phyloP scores from a whole-genome alignment of 2,797 vertebrate genomes.

The Spatula clypeata region DNA sequence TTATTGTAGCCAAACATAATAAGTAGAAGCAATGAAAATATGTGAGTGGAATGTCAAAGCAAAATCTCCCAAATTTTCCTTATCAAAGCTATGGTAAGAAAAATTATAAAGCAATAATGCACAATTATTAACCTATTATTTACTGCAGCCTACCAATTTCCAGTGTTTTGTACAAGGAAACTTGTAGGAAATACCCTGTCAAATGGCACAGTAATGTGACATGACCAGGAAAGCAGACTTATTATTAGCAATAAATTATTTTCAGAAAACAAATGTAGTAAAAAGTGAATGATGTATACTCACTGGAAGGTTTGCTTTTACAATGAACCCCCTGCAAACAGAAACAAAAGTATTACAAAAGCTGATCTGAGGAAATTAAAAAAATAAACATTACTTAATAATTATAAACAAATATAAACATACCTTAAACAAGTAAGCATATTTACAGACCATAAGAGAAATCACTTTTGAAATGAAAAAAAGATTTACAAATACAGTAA shows the following conservation, averaged over 20 bases:
- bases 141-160: background rate
- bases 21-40: too few species aligned
- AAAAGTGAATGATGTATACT: constrained; percentile 51
- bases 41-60: too few species aligned
- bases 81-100: too few species aligned
- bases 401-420: background rate
- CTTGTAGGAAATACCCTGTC: background rate
- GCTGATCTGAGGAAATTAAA: background rate
- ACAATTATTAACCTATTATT: too few species aligned
- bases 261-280: background rate
- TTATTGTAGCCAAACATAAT: too few species aligned
- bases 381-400: background rate
- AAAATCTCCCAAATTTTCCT: too few species aligned
- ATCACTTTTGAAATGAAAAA: background rate
- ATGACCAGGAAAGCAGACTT: background rate
- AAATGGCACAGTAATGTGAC: background rate
- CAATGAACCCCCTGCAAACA: constrained; percentile 77
- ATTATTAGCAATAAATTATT: background rate
- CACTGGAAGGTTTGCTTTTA: constrained; percentile 72
- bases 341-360: constrained; percentile 50
- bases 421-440: background rate
- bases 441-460: background rate
- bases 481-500: background rate
- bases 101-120: too few species aligned
- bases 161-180: background rate